phyloP scores from a whole-genome alignment of 1,140 invertebrate genomes.

The Magallana gigas region DNA sequence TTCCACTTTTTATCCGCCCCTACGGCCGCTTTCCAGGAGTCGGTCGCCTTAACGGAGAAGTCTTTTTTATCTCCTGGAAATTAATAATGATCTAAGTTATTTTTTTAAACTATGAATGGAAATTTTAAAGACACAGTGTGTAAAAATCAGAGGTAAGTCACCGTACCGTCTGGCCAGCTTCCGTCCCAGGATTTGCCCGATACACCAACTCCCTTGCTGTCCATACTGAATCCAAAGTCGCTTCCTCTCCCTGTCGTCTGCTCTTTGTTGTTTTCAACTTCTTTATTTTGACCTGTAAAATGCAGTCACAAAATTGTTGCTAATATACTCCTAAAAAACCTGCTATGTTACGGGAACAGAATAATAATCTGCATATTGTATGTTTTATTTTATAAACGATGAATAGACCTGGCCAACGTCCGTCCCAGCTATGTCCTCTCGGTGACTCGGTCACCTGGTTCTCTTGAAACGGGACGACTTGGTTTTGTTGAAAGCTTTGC shows the following conservation, averaged over 20 bases:
- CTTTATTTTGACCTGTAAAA: not conserved
- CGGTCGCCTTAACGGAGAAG: not conserved
- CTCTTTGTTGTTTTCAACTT: not conserved
- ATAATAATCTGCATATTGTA: too few species aligned
- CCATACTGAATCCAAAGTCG: not conserved
- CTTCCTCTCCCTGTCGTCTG: not conserved
- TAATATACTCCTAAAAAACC: too few species aligned
- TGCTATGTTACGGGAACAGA: too few species aligned
- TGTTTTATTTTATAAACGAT: too few species aligned
- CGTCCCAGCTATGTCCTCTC: not conserved
- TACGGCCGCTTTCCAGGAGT: conserved; percentile 1
- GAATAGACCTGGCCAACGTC: not conserved
- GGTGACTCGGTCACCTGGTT: not conserved
- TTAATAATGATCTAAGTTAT: not conserved
- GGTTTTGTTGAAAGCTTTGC: not conserved
- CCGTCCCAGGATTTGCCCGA: not conserved
- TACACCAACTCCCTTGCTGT: not conserved
- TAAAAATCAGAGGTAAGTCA: too few species aligned
- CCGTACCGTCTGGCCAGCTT: conserved; percentile 9
- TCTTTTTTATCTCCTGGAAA: not conserved
- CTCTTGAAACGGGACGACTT: not conserved
- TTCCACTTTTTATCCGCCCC: not conserved
- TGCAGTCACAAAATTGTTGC: not conserved
- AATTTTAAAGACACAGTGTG: too few species aligned
- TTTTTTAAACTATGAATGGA: too few species aligned